These are phyloP conservation scores for Hoplias malabaricus DNA, from an alignment of 2,113 vertebrate species.

Conservation along the genomic window DNA sequence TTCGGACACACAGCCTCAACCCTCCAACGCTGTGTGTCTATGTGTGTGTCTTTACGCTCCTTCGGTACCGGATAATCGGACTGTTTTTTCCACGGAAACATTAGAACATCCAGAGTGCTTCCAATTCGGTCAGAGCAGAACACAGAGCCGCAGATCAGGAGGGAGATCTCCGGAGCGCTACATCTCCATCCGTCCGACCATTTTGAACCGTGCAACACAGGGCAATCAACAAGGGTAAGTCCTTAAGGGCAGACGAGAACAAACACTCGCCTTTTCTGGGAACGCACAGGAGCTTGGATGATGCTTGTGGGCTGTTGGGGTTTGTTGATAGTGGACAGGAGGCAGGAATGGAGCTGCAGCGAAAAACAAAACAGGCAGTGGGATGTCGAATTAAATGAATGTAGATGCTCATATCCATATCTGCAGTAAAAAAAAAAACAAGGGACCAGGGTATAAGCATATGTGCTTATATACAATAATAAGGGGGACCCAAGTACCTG, in stretches of 20 bases:
- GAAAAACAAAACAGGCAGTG: too few relatives aligned
- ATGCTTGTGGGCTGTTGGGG: not conserved
- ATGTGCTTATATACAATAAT: too few relatives aligned
- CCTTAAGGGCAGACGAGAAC: not conserved
- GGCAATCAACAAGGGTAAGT: not conserved
- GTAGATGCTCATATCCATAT: too few relatives aligned
- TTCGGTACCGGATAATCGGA: slow-evolving; percentile 43
- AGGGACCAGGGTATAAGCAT: too few relatives aligned
- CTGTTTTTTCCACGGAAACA: slow-evolving; percentile 62
- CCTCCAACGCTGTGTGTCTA: slow-evolving; percentile 23
- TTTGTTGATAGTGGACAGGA: not conserved
- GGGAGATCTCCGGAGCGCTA: not conserved
- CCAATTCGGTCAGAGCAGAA: slow-evolving; percentile 54
- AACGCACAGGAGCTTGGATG: too few relatives aligned
- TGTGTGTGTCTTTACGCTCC: slow-evolving; percentile 14
- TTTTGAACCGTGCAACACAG: not conserved
- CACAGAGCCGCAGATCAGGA: slow-evolving; percentile 23
- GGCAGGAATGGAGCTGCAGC: too few relatives aligned
- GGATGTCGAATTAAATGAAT: too few relatives aligned
- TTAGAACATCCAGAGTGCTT: slow-evolving; percentile 62
- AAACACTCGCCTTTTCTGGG: not conserved
- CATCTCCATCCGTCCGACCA: not conserved
- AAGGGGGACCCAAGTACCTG: too few relatives aligned
- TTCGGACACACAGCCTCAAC: not conserved
- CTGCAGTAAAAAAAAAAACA: too few relatives aligned